phyloP scores from a whole-genome alignment of 2,113 vertebrate genomes.

The Meleagris gallopavo region DNA sequence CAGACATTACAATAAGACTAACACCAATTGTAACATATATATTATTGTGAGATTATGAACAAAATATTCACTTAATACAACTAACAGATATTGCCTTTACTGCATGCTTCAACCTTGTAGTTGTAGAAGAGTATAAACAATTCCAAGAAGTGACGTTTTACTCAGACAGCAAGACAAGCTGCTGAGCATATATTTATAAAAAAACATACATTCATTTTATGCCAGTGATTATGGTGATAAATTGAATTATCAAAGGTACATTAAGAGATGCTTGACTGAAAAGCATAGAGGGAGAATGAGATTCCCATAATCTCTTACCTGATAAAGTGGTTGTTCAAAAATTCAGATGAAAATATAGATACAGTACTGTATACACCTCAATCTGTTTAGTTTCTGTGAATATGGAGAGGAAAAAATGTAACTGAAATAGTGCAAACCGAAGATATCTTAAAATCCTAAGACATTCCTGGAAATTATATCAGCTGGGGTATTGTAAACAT shows the following conservation, averaged over 20 bases:
- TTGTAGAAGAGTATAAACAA: background rate
- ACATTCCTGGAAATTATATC: background rate
- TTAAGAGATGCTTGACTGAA: background rate
- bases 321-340: slow-evolving; percentile 7
- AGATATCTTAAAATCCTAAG: background rate
- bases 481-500: background rate
- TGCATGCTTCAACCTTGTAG: background rate
- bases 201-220: background rate
- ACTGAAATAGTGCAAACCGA: background rate
- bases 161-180: background rate
- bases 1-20: background rate
- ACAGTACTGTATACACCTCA: background rate
- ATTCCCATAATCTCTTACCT: background rate
- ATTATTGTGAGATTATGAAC: background rate
- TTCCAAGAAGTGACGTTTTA: background rate
- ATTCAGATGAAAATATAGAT: background rate
- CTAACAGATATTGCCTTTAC: background rate
- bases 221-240: background rate
- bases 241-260: background rate
- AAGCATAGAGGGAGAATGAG: background rate
- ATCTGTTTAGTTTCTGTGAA: background rate
- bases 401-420: accelerated
- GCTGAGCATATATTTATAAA: background rate
- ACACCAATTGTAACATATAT: background rate
- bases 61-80: background rate